Evolutionary conservation across 1,140 invertebrate species (phyloP).

Genomic region (Leptopilina boulardi): DNA sequence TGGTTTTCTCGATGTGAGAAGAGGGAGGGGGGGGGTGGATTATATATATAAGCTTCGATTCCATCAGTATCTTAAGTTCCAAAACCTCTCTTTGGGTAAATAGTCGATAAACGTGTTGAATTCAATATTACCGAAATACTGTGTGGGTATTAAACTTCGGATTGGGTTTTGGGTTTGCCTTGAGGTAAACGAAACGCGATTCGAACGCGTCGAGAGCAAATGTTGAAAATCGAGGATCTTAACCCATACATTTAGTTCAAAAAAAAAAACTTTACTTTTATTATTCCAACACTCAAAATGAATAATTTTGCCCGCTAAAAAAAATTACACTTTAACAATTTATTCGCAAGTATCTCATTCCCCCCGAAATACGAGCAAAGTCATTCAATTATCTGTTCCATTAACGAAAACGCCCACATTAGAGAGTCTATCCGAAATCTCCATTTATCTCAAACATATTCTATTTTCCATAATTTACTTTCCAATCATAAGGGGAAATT

Average conservation of each 20-base stretch:
- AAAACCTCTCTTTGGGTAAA: neutral
- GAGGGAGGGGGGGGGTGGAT: too few relatives aligned
- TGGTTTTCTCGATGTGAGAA: neutral
- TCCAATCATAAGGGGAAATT: neutral
- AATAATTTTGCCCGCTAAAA: too few relatives aligned
- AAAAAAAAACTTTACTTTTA: too few relatives aligned
- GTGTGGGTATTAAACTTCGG: slow-evolving; percentile 17
- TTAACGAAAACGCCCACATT: neutral
- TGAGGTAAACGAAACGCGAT: neutral
- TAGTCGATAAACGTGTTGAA: slow-evolving; percentile 24
- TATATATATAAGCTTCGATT: neutral
- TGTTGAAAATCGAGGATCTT: neutral
- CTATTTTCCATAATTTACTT: neutral
- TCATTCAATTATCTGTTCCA: neutral
- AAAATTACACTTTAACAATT: too few relatives aligned
- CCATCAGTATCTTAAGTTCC: slow-evolving; percentile 4
- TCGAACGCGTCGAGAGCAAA: neutral
- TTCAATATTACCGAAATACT: slow-evolving; percentile 6
- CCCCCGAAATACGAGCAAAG: too few relatives aligned
- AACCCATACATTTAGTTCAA: too few relatives aligned
- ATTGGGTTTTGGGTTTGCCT: neutral
- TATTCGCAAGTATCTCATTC: too few relatives aligned
- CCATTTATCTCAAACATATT: neutral
- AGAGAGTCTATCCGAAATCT: neutral
- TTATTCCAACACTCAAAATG: too few relatives aligned